phyloP scores from a whole-genome alignment of 2,888 invertebrate genomes.

The Sesamia inferens region DNA sequence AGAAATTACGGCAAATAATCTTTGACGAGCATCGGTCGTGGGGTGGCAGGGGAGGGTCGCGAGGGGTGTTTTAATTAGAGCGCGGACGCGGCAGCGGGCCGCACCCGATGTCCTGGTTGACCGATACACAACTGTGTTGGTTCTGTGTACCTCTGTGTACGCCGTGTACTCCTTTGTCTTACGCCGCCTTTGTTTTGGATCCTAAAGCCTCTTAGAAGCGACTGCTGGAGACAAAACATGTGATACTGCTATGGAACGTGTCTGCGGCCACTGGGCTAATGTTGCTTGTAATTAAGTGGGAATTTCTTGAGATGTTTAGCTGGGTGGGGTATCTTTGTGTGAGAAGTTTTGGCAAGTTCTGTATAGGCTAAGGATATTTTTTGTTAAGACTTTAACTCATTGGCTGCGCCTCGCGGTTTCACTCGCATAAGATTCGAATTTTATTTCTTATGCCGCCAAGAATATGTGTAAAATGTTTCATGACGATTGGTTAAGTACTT shows the following conservation, averaged over 20 bases:
- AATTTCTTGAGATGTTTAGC: slow-evolving; percentile 38
- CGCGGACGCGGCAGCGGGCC: slow-evolving; percentile 82
- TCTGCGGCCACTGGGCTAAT: slow-evolving; percentile 39
- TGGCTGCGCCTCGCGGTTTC: too few relatives aligned
- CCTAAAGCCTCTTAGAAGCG: slow-evolving; percentile 59
- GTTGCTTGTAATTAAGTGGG: slow-evolving; percentile 45
- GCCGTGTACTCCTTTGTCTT: slow-evolving; percentile 64
- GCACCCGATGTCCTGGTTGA: slow-evolving; percentile 67
- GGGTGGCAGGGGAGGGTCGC: slow-evolving; percentile 66
- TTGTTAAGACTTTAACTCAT: too few relatives aligned
- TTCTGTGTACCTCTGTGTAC: slow-evolving; percentile 62
- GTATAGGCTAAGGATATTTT: background rate
- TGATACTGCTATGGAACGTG: slow-evolving; percentile 46
- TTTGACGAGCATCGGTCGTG: slow-evolving; percentile 68
- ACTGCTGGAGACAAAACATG: slow-evolving; percentile 54
- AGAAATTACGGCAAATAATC: slow-evolving; percentile 70
- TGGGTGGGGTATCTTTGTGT: slow-evolving; percentile 25
- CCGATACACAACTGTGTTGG: slow-evolving; percentile 69
- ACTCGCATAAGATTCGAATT: too few relatives aligned
- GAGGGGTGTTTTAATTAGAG: slow-evolving; percentile 87
- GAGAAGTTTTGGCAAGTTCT: slow-evolving; percentile 5
- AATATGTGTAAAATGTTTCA: background rate
- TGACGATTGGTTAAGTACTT: too few relatives aligned
- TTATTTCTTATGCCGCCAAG: too few relatives aligned
- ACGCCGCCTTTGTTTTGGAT: slow-evolving; percentile 62